Percentiles rank a stretch among this genome's conserved stretches.
These are phyloP conservation scores for Melopsittacus undulatus DNA, from an alignment of 2,797 vertebrate genomes.

Conservation along the genomic window DNA sequence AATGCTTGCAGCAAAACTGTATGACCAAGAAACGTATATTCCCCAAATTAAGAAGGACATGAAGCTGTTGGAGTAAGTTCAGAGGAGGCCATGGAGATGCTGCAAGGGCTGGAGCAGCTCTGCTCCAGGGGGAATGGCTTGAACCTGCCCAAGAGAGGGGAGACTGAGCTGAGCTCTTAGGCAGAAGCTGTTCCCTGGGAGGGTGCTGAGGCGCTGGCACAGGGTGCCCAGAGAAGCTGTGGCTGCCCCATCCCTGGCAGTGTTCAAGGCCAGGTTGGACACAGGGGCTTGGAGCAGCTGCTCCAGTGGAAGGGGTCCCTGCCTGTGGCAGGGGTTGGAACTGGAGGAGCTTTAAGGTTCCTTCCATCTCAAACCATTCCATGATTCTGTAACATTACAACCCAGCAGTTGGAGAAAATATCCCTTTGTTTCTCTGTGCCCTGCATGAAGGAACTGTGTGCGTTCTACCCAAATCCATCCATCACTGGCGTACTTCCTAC, in stretches of 20 bases:
- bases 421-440: neutral
- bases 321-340: neutral
- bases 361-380: neutral
- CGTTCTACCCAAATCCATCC: neutral
- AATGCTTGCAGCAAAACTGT: neutral
- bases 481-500: accelerated
- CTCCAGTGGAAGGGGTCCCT: neutral
- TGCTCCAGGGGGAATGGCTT: neutral
- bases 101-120: neutral
- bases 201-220: too few relatives aligned
- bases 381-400: neutral
- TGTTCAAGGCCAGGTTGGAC: too few relatives aligned
- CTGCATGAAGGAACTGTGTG: accelerated
- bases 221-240: too few relatives aligned
- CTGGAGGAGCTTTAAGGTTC: neutral
- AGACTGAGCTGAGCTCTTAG: neutral
- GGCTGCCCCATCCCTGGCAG: too few relatives aligned
- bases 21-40: neutral
- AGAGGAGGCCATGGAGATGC: neutral
- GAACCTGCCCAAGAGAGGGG: neutral
- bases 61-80: neutral
- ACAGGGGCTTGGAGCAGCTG: neutral
- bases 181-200: neutral
- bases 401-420: neutral
- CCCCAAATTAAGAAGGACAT: neutral